Conservation (phyloP, 2,797 vertebrate genomes). For the Pseudocheirus occidentalis region DNA sequence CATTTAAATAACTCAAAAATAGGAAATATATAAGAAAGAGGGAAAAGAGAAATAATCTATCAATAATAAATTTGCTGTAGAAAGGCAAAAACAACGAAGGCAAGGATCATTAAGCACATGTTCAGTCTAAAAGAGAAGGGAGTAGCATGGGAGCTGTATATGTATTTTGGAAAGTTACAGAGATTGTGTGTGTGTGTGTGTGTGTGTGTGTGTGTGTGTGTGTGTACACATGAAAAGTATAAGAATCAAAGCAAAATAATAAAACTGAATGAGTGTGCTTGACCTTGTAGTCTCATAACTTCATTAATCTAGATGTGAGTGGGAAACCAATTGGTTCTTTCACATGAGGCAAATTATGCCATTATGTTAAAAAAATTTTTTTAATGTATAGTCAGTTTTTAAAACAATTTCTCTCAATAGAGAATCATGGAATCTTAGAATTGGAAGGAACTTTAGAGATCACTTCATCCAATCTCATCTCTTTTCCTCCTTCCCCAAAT, state of each 20-base stretch:
- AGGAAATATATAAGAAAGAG: not conserved
- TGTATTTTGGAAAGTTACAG: not conserved
- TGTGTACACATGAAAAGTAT: not conserved
- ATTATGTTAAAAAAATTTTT: too few species aligned
- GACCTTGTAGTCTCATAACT: not conserved
- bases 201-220: too few species aligned
- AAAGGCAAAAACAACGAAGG: not conserved
- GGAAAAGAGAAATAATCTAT: conserved; percentile 25
- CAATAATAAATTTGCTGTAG: not conserved
- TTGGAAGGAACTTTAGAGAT: not conserved
- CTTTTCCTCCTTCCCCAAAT: too few species aligned
- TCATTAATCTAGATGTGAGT: not conserved
- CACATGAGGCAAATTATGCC: not conserved
- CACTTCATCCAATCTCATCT: not conserved
- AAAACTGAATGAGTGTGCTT: not conserved
- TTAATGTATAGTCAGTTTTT: not conserved
- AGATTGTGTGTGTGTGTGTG: not conserved
- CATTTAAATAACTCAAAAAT: conserved; percentile 55
- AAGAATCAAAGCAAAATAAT: not conserved
- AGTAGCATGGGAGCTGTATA: not conserved
- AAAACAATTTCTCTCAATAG: not conserved
- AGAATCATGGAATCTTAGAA: not conserved
- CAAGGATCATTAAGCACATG: not conserved
- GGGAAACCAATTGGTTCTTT: not conserved
- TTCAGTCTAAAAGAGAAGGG: not conserved